Evolutionary conservation across 2,888 invertebrate genomes (phyloP), one percentile per base, ranked within the genome.

Genomic region (Mythimna albipuncta): DNA sequence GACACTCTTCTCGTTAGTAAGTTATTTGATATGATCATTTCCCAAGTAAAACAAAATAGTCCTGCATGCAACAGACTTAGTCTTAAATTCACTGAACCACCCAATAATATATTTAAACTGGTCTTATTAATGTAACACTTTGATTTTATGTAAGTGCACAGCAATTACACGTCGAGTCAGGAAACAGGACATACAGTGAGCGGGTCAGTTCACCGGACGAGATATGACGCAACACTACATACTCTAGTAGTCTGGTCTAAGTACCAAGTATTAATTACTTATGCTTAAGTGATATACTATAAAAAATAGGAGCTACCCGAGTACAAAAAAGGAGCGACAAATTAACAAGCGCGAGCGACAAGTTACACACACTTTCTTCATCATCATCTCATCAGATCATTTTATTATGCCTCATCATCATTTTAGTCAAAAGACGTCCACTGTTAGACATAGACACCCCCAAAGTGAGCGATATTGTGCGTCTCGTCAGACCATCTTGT

Each of bases 121-220:
- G 35, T 47, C 10, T 5, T 47, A 19, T 26, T 50, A 73, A 52
- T 7, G 11, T 26, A n/a, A 32, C n/a, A 41, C 11, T 38, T 64
- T 7, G n/a, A 50, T 50, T 50, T 50, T 54, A 66, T 59, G 6
- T 74, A 66, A 63, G 64, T 63, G 32, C 44, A 44, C 19, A 38
- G 66, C 64, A 64, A 67, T 81, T 61, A 61, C 38, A 41, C 57
- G 55, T 0, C 0, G 6, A 58, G 62, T 55, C 79, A 74, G 70
- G 67, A 78, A 82, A 67, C 79, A 79, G 77, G 66, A 81, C 41
- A 57, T 64, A 3, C 38, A 58, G 62, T 65, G 41, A 38, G 38
- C 77, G 5, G 79, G 82, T 78, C 74, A 62, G 21, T 41, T 38
- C 63, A 16, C 66, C 74, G 79, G 80, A 69, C 66, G 61, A 47